phyloP scores from a whole-genome alignment of 2,888 invertebrate genomes.

The Andrena bucephala region DNA sequence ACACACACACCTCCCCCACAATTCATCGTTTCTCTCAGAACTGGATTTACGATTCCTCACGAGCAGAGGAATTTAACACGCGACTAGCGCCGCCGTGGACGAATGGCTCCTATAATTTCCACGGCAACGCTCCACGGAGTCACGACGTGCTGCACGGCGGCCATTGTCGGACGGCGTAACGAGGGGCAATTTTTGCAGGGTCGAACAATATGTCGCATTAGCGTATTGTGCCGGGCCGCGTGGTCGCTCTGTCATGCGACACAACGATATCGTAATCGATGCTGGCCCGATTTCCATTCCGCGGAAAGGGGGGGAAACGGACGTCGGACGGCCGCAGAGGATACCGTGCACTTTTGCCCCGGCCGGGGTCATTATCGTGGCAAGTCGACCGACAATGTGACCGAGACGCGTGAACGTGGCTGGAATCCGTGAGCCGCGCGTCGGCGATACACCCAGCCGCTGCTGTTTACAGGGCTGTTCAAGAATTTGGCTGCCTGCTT shows the following conservation, averaged over 20 bases:
- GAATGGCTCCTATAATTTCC: slow-evolving; percentile 50
- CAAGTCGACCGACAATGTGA: slow-evolving; percentile 57
- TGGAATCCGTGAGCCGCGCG: slow-evolving; percentile 27
- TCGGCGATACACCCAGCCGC: not conserved
- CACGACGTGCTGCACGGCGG: slow-evolving; percentile 17
- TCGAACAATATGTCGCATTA: slow-evolving; percentile 84
- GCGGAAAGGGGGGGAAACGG: slow-evolving; percentile 62
- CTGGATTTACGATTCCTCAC: slow-evolving; percentile 13
- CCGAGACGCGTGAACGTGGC: slow-evolving; percentile 47
- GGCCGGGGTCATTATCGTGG: slow-evolving; percentile 43
- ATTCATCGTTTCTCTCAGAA: not conserved
- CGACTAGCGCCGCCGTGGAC: not conserved
- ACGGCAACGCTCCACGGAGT: slow-evolving; percentile 7
- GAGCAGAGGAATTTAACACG: not conserved
- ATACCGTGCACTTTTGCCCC: slow-evolving; percentile 46
- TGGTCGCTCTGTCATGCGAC: slow-evolving; percentile 60
- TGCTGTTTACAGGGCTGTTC: not conserved
- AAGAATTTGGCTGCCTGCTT: not conserved
- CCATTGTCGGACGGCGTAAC: slow-evolving; percentile 74
- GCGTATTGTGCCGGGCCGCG: slow-evolving; percentile 78
- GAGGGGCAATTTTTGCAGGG: slow-evolving; percentile 83
- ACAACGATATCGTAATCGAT: slow-evolving; percentile 76
- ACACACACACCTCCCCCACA: too few species aligned
- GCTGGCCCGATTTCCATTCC: slow-evolving; percentile 76
- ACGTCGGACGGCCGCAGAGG: slow-evolving; percentile 7